Evolutionary conservation across 1,140 invertebrate species (phyloP).

Genomic region (Aphaenogaster rudis): DNA sequence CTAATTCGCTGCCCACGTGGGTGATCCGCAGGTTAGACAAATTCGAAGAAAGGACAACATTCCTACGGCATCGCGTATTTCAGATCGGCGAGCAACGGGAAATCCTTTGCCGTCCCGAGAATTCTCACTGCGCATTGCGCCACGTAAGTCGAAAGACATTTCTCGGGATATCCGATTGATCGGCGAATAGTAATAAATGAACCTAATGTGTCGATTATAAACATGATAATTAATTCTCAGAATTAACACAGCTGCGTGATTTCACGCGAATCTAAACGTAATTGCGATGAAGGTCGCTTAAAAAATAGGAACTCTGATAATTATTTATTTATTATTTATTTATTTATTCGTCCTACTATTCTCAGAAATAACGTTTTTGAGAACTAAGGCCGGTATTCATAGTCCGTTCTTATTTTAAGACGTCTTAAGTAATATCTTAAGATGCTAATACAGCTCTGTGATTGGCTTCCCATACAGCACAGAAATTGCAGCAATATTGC

Average conservation of each 20-base stretch:
- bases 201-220: background rate
- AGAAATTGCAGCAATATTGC: too few relatives aligned
- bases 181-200: background rate
- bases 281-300: background rate
- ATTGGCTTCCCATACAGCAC: too few relatives aligned
- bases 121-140: conserved; percentile 1
- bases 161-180: background rate
- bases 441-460: too few relatives aligned
- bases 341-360: background rate
- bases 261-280: background rate
- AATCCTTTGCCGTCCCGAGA: conserved; percentile 13
- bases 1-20: conserved; percentile 3
- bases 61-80: conserved; percentile 53
- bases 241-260: background rate
- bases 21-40: conserved; percentile 39
- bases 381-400: background rate
- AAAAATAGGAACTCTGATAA: too few relatives aligned
- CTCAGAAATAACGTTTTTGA: background rate
- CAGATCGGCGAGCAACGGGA: background rate
- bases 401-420: too few relatives aligned
- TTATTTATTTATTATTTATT: background rate
- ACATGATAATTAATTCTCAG: background rate
- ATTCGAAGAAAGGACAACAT: conserved; percentile 63
- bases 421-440: too few relatives aligned
- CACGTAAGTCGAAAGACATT: conserved; percentile 13